phyloP scores from a whole-genome alignment of 2,888 invertebrate species.

The Nematopogon swammerdamellus region DNA sequence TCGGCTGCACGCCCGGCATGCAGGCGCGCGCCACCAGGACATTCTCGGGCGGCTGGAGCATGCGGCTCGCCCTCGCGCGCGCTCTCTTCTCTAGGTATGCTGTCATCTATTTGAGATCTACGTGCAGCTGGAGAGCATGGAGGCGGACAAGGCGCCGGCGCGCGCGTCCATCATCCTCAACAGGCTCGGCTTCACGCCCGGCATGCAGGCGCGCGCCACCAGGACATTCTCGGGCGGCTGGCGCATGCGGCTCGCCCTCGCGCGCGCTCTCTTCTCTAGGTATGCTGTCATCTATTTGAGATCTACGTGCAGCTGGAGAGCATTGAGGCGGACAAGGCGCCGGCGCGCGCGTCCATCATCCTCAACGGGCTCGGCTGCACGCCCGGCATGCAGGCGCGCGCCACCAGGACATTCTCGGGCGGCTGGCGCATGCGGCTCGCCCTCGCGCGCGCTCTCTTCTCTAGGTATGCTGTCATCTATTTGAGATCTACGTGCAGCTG shows the following conservation, averaged over 20 bases:
- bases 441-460: conserved; percentile 92
- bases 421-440: conserved; percentile 99
- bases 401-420: conserved; percentile 94
- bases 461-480: no score
- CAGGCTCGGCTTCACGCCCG: conserved; percentile 90
- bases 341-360: conserved; percentile 91
- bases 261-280: conserved; percentile 92
- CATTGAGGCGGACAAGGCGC: conserved; percentile 95
- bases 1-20: conserved; percentile 90
- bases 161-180: conserved; percentile 91
- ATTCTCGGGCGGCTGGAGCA: conserved; percentile 99
- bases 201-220: conserved; percentile 85
- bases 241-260: conserved; percentile 97
- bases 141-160: conserved; percentile 96
- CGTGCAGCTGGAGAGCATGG: conserved; percentile 80
- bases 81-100: conserved; percentile 85
- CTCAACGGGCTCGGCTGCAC: conserved; percentile 94
- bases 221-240: conserved; percentile 98
- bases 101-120: no score
- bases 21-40: conserved; percentile 85
- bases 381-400: conserved; percentile 79
- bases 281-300: no score
- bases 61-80: conserved; percentile 94
- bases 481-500: conserved; percentile 78
- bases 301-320: conserved; percentile 80